Percentiles rank a stretch among this genome's conserved stretches.
phyloP scores from a whole-genome alignment of 2,113 vertebrate species.

The Sialia sialis region DNA sequence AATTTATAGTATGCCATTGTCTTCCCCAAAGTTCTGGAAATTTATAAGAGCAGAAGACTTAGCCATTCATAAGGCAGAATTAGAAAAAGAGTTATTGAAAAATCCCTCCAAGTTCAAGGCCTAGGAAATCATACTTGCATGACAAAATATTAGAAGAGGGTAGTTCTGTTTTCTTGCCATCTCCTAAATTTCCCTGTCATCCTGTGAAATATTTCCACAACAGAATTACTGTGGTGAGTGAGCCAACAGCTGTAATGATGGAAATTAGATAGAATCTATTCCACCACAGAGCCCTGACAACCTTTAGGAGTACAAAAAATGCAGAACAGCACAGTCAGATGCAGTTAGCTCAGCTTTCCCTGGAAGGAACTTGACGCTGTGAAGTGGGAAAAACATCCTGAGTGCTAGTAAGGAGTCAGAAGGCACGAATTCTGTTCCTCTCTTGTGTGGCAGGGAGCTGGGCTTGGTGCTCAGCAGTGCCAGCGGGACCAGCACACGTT shows the following conservation, averaged over 20 bases:
- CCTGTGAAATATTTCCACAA: neutral
- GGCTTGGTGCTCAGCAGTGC: neutral
- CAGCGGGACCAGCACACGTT: rapidly evolving
- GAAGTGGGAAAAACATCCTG: neutral
- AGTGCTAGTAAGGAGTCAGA: neutral
- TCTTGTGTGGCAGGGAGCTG: neutral
- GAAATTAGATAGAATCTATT: neutral
- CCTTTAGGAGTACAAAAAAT: neutral
- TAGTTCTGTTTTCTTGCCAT: neutral
- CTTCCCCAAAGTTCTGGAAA: neutral
- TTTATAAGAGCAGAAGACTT: neutral
- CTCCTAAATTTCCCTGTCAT: neutral
- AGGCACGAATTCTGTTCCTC: neutral
- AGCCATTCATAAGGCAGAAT: neutral
- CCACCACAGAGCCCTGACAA: neutral
- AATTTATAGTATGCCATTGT: neutral
- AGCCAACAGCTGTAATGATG: neutral
- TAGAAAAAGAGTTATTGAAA: neutral
- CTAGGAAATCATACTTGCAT: neutral
- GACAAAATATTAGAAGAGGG: neutral
- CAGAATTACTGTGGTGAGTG: neutral
- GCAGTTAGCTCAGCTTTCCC: neutral
- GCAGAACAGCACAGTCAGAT: neutral
- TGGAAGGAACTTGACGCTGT: neutral
- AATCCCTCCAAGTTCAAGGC: neutral